Conservation (phyloP, 2,888 invertebrate genomes). For the Metellina segmentata region DNA sequence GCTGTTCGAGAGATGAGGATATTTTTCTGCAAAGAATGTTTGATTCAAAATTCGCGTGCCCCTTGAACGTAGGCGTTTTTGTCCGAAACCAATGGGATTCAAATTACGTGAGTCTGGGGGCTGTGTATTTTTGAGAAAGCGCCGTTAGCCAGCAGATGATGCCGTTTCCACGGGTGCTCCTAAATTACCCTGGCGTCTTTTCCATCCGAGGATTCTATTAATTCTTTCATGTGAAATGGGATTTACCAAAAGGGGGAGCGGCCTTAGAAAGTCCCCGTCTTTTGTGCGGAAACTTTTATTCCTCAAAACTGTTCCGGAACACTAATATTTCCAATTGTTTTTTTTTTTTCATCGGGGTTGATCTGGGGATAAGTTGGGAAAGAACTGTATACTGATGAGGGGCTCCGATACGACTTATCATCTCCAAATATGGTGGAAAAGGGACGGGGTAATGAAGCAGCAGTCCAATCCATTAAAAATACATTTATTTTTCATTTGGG, state of each 20-base stretch:
- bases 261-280: background rate
- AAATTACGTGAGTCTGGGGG: no score
- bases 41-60: no score
- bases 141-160: no score
- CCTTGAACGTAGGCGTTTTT: no score
- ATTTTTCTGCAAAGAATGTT: no score
- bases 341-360: no score
- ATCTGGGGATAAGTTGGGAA: background rate
- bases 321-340: no score
- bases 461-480: constrained; percentile 65
- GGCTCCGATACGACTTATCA: background rate
- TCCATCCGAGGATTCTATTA: background rate
- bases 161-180: background rate
- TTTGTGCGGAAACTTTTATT: no score
- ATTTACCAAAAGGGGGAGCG: background rate
- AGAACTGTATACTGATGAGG: constrained; percentile 13
- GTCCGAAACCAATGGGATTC: no score
- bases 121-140: no score
- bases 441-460: constrained; percentile 11
- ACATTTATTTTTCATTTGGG: constrained; percentile 68
- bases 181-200: background rate
- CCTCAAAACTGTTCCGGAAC: no score
- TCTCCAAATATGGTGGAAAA: constrained; percentile 43
- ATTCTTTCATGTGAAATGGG: background rate
- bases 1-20: no score